Conservation (phyloP, 1,140 invertebrate genomes). For the Tachypleus tridentatus region DNA sequence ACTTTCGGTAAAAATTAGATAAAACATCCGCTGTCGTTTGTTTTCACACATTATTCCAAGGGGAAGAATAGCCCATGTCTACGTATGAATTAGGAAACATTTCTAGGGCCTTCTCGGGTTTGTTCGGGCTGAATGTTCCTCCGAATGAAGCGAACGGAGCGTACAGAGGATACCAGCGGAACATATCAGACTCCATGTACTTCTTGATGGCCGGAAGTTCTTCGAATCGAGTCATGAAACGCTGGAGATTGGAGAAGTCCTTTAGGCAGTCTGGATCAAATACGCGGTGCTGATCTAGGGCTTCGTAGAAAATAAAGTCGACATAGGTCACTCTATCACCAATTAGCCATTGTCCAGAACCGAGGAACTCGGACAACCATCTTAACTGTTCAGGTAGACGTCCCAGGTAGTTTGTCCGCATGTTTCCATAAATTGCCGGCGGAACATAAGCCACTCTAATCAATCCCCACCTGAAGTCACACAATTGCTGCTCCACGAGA, state of each 20-base stretch:
- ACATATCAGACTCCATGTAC: slow-evolving; percentile 33
- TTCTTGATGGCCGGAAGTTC: slow-evolving; percentile 29
- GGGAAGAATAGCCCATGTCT: too few species aligned
- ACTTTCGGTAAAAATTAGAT: too few species aligned
- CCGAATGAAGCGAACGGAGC: slow-evolving; percentile 34
- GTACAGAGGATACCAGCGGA: slow-evolving; percentile 32
- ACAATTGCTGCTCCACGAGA: slow-evolving; percentile 34
- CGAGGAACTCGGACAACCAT: slow-evolving; percentile 35
- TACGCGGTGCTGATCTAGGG: slow-evolving; percentile 34
- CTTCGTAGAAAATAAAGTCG: slow-evolving; percentile 41
- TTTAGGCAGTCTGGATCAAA: slow-evolving; percentile 35
- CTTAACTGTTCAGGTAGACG: slow-evolving; percentile 29
- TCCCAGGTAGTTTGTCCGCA: slow-evolving; percentile 31
- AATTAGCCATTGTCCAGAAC: slow-evolving; percentile 34
- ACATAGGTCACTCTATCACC: slow-evolving; percentile 34
- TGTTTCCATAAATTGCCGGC: slow-evolving; percentile 29
- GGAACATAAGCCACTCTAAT: slow-evolving; percentile 34
- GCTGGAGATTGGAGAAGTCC: slow-evolving; percentile 32
- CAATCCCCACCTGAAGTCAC: slow-evolving; percentile 35
- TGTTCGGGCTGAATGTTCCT: too few species aligned
- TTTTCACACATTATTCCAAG: too few species aligned
- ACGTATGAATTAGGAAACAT: too few species aligned
- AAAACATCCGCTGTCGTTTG: too few species aligned
- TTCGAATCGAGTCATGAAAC: slow-evolving; percentile 32
- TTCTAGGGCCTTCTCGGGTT: too few species aligned